Evolutionary conservation across 2,113 vertebrate genomes (phyloP).

Genomic region (Osmerus mordax): DNA sequence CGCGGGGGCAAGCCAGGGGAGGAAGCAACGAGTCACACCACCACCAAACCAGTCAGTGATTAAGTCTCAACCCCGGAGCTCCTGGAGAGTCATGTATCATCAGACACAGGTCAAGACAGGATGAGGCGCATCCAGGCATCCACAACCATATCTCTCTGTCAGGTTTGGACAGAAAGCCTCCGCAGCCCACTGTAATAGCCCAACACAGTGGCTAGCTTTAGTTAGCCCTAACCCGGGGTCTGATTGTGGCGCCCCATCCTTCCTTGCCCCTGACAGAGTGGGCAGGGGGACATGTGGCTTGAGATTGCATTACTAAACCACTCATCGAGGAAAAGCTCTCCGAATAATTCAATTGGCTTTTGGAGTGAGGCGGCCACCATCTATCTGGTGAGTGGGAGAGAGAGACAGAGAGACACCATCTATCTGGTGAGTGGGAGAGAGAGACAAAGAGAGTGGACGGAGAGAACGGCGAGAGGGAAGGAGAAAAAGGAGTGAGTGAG

Average conservation of each 20-base stretch:
- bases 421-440: neutral
- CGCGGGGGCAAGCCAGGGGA: too few relatives aligned
- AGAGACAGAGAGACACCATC: neutral
- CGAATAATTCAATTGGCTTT: constrained; percentile 43
- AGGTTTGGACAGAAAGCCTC: too few relatives aligned
- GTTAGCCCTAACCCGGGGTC: constrained; percentile 27
- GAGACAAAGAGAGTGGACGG: too few relatives aligned
- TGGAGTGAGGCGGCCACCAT: constrained; percentile 24
- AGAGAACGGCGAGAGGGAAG: neutral
- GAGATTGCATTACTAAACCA: constrained; percentile 41
- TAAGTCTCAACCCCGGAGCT: too few relatives aligned
- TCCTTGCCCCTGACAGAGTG: constrained; percentile 17
- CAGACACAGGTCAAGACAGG: too few relatives aligned
- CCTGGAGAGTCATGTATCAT: too few relatives aligned
- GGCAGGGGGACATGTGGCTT: constrained; percentile 20
- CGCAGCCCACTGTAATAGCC: constrained; percentile 16
- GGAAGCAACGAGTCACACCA: too few relatives aligned
- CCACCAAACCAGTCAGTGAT: too few relatives aligned
- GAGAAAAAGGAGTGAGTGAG: neutral
- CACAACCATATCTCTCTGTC: too few relatives aligned
- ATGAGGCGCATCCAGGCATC: too few relatives aligned
- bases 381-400: constrained; percentile 22
- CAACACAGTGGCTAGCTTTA: constrained; percentile 22
- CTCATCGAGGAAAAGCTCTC: constrained; percentile 37
- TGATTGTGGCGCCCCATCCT: constrained; percentile 16